Percentiles rank a stretch among this genome's conserved stretches.
Evolutionary conservation across 2,113 vertebrate species (phyloP).

Genomic region (Ornithorhynchus anatinus): DNA sequence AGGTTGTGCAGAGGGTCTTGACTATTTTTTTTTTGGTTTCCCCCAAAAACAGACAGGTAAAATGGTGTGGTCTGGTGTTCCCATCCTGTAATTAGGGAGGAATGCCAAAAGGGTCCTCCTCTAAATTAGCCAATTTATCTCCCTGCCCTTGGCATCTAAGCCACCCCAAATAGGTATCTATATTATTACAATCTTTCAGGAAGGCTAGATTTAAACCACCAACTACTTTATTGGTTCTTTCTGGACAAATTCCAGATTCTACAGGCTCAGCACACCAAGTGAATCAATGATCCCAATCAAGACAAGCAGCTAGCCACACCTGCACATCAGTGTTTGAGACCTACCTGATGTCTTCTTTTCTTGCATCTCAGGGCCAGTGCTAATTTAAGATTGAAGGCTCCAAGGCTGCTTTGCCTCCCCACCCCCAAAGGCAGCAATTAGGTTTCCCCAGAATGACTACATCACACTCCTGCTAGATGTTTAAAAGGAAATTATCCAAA

Average conservation of each 20-base stretch:
- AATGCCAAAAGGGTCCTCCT: not conserved
- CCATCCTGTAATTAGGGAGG: not conserved
- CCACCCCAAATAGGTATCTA: not conserved
- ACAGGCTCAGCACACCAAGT: not conserved
- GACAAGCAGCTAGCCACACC: not conserved
- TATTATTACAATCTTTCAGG: not conserved
- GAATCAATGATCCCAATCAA: not conserved
- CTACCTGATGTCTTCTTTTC: not conserved
- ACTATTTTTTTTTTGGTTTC: constrained; percentile 21
- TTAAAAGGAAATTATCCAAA: constrained; percentile 31
- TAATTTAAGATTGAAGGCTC: not conserved
- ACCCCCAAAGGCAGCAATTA: not conserved
- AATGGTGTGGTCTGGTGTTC: not conserved
- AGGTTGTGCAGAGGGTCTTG: constrained; percentile 28
- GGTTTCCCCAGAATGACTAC: constrained; percentile 11
- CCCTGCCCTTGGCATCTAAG: not conserved
- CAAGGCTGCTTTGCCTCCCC: not conserved
- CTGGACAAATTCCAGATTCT: not conserved
- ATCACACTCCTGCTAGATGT: constrained; percentile 9
- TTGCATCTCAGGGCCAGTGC: not conserved
- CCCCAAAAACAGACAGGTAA: constrained; percentile 15
- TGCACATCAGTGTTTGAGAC: not conserved
- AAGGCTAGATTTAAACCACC: constrained; percentile 16
- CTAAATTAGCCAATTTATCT: not conserved
- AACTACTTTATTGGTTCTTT: too few species aligned